Percentiles rank a stretch among this genome's conserved stretches.
Conservation (phyloP, 2,113 vertebrate species). For the Chlamydotis undulata region DNA sequence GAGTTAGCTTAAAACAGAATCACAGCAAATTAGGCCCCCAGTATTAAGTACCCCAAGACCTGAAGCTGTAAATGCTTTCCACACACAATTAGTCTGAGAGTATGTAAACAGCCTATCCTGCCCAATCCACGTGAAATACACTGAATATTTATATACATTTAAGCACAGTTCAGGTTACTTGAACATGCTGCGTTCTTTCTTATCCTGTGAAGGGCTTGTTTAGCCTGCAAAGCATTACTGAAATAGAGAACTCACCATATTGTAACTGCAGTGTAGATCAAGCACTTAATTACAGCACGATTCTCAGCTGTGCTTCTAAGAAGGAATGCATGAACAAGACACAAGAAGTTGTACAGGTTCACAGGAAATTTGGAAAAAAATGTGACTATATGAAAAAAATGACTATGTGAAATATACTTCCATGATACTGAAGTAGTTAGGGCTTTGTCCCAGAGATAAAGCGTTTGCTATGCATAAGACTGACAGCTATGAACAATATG, state of each 20-base stretch:
- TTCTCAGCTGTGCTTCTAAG: neutral
- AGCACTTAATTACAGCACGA: neutral
- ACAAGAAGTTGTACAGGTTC: neutral
- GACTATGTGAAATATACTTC: neutral
- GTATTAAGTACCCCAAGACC: neutral
- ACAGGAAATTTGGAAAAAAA: neutral
- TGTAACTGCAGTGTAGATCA: neutral
- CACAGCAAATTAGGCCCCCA: too few species aligned
- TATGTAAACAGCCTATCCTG: neutral
- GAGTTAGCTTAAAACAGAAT: neutral
- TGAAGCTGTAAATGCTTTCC: neutral
- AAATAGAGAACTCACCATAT: neutral
- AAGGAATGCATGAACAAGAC: neutral
- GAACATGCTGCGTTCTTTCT: neutral
- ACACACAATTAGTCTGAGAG: neutral
- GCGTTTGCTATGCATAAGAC: neutral
- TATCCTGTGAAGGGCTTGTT: neutral
- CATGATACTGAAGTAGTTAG: neutral
- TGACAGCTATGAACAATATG: slow-evolving; percentile 15
- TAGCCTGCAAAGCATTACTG: neutral
- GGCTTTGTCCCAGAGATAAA: neutral
- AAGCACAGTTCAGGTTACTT: neutral
- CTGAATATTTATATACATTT: neutral
- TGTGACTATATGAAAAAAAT: neutral
- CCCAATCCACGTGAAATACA: neutral